Percentiles rank a stretch among this genome's conserved stretches.
These are phyloP conservation scores for Coreius guichenoti DNA, from an alignment of 2,797 vertebrate species.

Conservation along the genomic window DNA sequence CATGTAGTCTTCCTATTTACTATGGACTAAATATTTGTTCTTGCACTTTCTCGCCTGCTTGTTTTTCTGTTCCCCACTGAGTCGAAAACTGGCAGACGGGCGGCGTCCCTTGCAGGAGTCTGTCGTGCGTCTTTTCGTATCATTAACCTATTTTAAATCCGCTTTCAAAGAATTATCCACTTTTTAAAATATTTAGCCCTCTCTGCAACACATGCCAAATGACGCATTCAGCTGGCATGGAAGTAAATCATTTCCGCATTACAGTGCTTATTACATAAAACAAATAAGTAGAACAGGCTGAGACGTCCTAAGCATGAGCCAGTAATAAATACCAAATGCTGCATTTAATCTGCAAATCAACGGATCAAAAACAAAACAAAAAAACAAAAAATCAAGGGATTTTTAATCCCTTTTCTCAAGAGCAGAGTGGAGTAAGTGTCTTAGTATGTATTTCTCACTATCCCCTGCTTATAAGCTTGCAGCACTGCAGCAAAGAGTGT, in stretches of 20 bases:
- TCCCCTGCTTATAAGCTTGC: constrained; percentile 36
- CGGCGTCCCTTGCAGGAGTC: constrained; percentile 68
- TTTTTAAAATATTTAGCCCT: constrained; percentile 72
- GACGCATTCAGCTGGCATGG: constrained; percentile 28
- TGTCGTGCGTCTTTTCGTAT: constrained; percentile 69
- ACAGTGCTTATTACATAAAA: constrained; percentile 19
- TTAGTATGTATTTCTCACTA: background rate
- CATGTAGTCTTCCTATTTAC: background rate
- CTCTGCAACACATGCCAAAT: constrained; percentile 56
- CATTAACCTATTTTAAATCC: constrained; percentile 79
- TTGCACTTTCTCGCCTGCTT: constrained; percentile 7
- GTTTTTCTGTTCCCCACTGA: constrained; percentile 58
- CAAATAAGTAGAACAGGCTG: constrained; percentile 7
- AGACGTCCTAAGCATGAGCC: background rate
- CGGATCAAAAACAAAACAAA: background rate
- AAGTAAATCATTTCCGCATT: constrained; percentile 55
- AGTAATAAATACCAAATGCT: background rate
- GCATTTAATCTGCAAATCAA: constrained; percentile 17
- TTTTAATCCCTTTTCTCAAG: background rate
- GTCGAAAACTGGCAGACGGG: constrained; percentile 65
- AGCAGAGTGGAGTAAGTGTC: background rate
- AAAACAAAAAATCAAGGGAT: too few species aligned
- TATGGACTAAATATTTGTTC: background rate
- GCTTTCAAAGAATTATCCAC: constrained; percentile 74
- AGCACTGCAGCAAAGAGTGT: constrained; percentile 36